These are phyloP conservation scores for Timandra comae DNA, from an alignment of 2,888 invertebrate genomes.

Conservation along the genomic window DNA sequence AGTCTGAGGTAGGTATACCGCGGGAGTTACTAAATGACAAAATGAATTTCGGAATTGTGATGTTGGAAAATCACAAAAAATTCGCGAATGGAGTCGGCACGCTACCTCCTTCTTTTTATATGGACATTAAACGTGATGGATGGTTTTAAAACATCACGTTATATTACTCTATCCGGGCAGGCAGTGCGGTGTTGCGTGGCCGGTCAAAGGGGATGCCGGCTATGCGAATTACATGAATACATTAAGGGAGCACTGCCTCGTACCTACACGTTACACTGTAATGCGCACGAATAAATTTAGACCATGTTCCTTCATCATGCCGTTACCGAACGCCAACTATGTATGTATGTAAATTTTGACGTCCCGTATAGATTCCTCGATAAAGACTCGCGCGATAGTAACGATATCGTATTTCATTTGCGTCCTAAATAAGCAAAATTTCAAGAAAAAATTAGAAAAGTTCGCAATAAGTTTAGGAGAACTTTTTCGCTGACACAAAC, in stretches of 20 bases:
- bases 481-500: constrained; percentile 45
- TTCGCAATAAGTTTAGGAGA: constrained; percentile 34
- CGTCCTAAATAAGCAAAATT: constrained; percentile 24
- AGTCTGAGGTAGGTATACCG: constrained; percentile 4
- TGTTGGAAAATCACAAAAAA: constrained; percentile 40
- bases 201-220: constrained; percentile 76
- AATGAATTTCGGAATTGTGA: constrained; percentile 30
- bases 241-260: constrained; percentile 70
- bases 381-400: constrained; percentile 33
- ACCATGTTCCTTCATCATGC: constrained; percentile 65
- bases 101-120: constrained; percentile 66
- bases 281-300: constrained; percentile 74
- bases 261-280: constrained; percentile 71
- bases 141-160: constrained; percentile 75
- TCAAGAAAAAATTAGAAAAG: constrained; percentile 30
- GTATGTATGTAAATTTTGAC: constrained; percentile 60
- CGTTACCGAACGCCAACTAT: constrained; percentile 54
- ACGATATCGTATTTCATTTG: constrained; percentile 13
- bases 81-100: constrained; percentile 46
- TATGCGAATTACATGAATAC: constrained; percentile 77
- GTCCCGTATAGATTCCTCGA: constrained; percentile 42
- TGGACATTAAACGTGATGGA: constrained; percentile 74
- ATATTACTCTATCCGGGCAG: constrained; percentile 71
- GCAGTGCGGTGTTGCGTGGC: constrained; percentile 73
- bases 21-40: constrained; percentile 10